These are phyloP conservation scores for Megalops atlanticus DNA, from an alignment of 2,113 vertebrate genomes.

Conservation along the genomic window DNA sequence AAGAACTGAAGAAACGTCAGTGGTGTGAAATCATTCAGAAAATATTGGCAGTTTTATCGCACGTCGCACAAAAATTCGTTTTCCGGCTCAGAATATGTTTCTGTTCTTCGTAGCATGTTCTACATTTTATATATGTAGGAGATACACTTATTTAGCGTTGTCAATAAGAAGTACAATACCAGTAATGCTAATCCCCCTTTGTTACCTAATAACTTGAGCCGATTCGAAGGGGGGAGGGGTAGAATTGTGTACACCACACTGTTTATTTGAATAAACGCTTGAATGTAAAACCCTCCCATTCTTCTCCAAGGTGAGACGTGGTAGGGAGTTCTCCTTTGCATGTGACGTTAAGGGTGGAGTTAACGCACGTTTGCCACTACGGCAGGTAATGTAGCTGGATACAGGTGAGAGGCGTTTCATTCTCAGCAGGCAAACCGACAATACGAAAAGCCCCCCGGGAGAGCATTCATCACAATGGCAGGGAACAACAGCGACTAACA, in stretches of 20 bases:
- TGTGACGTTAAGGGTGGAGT: constrained; percentile 43
- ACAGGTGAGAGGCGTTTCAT: constrained; percentile 55
- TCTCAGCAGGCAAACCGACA: constrained; percentile 27
- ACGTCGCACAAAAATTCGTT: neutral
- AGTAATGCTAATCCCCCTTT: constrained; percentile 13
- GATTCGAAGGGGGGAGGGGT: constrained; percentile 1
- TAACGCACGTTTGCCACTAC: constrained; percentile 13
- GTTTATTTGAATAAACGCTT: constrained; percentile 8
- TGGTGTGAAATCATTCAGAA: neutral
- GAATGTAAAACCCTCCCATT: neutral
- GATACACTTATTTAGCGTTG: neutral
- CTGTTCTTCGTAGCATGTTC: too few species aligned
- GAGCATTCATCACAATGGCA: constrained; percentile 29
- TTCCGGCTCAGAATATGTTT: neutral
- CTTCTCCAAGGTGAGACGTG: constrained; percentile 19
- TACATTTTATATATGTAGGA: neutral
- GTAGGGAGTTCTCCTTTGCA: constrained; percentile 29
- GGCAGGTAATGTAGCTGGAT: constrained; percentile 37
- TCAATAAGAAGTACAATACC: neutral
- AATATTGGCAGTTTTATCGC: neutral
- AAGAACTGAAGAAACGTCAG: too few species aligned
- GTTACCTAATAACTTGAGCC: constrained; percentile 33
- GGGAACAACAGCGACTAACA: constrained; percentile 29
- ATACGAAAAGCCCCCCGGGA: constrained; percentile 41
- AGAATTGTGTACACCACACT: constrained; percentile 1